A percentile compares a stretch with the other conserved stretches of the same genome.
Conservation (phyloP, 2,113 vertebrate species). For the Leptosomus discolor region DNA sequence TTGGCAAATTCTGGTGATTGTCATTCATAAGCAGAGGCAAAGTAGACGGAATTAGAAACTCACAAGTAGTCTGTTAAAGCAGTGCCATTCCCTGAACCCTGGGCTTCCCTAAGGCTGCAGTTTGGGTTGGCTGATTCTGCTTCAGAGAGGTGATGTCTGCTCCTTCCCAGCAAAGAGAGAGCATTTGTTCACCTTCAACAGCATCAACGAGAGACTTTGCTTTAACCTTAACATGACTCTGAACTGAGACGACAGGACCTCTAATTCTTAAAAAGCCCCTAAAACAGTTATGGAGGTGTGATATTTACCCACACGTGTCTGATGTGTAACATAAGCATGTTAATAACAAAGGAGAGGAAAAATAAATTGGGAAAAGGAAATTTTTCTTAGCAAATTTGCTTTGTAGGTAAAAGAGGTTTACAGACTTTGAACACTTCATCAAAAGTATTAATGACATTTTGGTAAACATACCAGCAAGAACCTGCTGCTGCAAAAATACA, state of each 20-base stretch:
- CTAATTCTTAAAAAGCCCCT: background rate
- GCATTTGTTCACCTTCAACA: background rate
- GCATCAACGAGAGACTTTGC: background rate
- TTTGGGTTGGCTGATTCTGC: background rate
- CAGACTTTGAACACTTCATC: background rate
- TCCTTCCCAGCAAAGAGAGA: background rate
- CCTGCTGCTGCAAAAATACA: background rate
- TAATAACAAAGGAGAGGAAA: background rate
- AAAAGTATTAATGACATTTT: background rate
- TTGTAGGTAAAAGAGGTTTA: background rate
- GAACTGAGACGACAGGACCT: background rate
- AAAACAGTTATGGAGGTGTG: background rate
- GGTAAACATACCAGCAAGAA: background rate
- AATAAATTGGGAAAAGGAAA: background rate
- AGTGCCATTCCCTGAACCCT: background rate
- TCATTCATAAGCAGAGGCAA: background rate
- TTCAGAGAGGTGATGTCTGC: background rate
- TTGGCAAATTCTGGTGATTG: background rate
- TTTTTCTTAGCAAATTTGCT: background rate
- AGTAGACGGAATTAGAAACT: background rate
- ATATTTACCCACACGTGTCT: background rate
- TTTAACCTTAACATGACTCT: background rate
- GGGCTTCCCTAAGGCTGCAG: background rate
- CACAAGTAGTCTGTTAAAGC: background rate
- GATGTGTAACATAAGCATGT: background rate